Conservation (phyloP, 2,888 invertebrate species). For the Tipula helvola region DNA sequence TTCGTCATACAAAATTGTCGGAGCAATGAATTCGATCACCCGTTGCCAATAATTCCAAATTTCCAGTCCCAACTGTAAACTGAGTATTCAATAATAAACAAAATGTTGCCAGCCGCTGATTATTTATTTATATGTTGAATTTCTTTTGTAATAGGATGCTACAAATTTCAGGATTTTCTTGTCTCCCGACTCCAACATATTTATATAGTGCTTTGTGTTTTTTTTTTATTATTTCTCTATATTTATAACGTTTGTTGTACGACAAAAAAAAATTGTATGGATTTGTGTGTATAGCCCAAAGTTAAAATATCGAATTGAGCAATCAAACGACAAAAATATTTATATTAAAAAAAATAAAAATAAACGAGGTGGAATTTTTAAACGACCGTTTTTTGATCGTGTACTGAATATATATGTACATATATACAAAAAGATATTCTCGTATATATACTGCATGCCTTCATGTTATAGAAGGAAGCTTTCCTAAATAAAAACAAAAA, state of each 20-base stretch:
- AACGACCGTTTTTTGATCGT: neutral
- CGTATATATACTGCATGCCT: neutral
- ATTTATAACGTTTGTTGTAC: neutral
- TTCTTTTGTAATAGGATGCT: neutral
- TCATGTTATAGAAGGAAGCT: neutral
- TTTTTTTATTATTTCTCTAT: neutral
- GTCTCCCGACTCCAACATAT: neutral
- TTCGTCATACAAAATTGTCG: too few species aligned
- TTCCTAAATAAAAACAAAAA: neutral
- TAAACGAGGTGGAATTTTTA: neutral
- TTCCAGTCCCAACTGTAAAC: too few species aligned
- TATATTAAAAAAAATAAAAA: neutral
- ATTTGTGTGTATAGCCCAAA: neutral
- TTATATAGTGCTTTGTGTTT: neutral
- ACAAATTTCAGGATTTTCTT: neutral
- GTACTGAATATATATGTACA: neutral
- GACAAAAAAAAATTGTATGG: neutral
- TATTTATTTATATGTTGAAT: neutral
- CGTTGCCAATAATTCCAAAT: too few species aligned
- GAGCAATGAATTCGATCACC: too few species aligned
- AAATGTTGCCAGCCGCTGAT: neutral
- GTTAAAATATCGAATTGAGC: neutral
- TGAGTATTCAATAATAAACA: too few species aligned
- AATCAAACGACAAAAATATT: neutral
- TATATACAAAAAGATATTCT: neutral